Base-by-base conservation (phyloP, 92 coral and sea anemone genomes). In the Epizoanthus scotinus region DNA sequence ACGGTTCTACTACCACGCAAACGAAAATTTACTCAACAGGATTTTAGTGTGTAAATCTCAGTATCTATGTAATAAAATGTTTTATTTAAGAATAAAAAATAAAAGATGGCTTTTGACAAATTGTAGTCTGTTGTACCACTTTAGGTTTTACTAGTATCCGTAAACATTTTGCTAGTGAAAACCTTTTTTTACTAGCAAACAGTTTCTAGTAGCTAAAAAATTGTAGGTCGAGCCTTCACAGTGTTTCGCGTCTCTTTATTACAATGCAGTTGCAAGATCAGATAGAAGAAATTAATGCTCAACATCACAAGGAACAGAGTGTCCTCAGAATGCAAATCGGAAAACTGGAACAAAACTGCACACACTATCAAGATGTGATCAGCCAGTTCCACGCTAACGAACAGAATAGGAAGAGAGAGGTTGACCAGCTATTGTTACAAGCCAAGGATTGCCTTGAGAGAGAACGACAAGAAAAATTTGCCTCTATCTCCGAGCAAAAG, bases 401-500 rank as follows among this genome's bases (percentile, higher is more conserved):
- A 58, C 92, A 90, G 19, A 91, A 86, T 54, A 90, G 94, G 50
- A 95, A 89, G 56, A 93, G 93, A 60, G 98, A 95, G 27, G 87
- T 88, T 58, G 98, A 95, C 78, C 91, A 85, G 81, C 90, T 94
- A 34, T 79, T 95, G 52, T 84, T 86, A 81, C 93, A 92, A 28
- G 98, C 95, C 3, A 83, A 73, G 82, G 92, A 92, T 25, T 86
- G 89, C 50, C 83, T 92, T n/a, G 98, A 95, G 72, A 66, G 95
- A 67, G 98, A 95, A 70, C 79, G 98, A 12, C 94, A 87, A 21
- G 98, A 95, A 66, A 95, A 95, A 70, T 77, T 93, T n/a, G 94
- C 90, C 56, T 94, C 97, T 28, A 94, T 95, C 22, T 86, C 98
- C 7, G 98, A 95, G 63, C 98, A 90, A 57, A 95, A 95, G 40